Evolutionary conservation across 2,113 vertebrate genomes (phyloP).

Genomic region (Erythrolamprus reginae): DNA sequence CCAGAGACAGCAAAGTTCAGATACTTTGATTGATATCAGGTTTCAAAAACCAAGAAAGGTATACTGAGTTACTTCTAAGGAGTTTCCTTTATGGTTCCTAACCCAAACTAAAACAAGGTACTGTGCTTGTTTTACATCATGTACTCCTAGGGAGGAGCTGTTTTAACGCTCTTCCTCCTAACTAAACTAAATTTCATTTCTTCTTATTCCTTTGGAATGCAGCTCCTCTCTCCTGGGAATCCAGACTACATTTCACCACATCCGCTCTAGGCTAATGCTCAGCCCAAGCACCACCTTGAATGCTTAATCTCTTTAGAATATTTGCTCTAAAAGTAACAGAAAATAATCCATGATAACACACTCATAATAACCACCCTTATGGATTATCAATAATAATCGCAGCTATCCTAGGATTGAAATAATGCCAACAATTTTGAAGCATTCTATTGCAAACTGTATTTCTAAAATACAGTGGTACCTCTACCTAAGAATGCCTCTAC

Average conservation of each 20-base stretch:
- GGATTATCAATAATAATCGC: background rate
- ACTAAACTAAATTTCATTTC: background rate
- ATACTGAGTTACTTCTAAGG: background rate
- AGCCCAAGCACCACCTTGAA: background rate
- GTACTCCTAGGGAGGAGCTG: background rate
- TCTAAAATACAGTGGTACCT: too few relatives aligned
- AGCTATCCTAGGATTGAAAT: background rate
- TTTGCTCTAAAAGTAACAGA: background rate
- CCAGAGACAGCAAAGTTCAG: background rate
- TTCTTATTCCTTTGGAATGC: background rate
- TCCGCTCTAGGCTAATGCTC: background rate
- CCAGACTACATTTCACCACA: background rate
- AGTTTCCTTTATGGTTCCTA: background rate
- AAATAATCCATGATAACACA: background rate
- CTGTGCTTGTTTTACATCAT: background rate
- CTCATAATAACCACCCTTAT: background rate
- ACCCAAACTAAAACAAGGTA: background rate
- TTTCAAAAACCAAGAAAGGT: background rate
- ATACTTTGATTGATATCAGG: background rate
- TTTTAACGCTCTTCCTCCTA: background rate
- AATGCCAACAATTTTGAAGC: background rate
- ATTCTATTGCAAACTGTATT: background rate
- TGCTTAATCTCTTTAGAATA: background rate
- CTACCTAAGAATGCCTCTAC: too few relatives aligned
- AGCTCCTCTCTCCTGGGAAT: background rate